Conservation (phyloP, 2,113 vertebrate genomes). For the Actenoides lindsayi region DNA sequence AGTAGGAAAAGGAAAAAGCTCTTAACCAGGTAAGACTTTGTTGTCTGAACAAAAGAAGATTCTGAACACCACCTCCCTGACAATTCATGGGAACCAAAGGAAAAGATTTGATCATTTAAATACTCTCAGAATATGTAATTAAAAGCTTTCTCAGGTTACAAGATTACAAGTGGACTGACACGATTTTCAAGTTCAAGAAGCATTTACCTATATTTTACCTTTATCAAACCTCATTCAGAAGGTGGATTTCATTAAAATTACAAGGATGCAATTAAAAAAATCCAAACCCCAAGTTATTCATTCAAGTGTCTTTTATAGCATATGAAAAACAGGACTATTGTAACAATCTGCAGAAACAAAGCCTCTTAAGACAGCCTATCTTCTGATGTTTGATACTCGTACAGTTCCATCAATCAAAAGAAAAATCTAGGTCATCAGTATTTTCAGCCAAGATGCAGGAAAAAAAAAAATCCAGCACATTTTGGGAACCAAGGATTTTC, state of each 20-base stretch:
- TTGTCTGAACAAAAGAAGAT: neutral
- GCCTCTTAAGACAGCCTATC: slow-evolving; percentile 15
- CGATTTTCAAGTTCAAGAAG: slow-evolving; percentile 39
- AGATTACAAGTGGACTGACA: slow-evolving; percentile 5
- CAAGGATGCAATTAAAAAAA: neutral
- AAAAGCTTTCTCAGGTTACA: slow-evolving; percentile 15
- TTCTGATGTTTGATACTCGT: slow-evolving; percentile 14
- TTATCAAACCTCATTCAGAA: slow-evolving; percentile 26
- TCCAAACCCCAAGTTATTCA: neutral
- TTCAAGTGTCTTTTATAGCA: neutral
- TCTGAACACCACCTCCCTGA: neutral
- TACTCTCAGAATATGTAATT: slow-evolving; percentile 12
- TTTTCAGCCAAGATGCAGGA: slow-evolving; percentile 25
- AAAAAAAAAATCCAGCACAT: neutral
- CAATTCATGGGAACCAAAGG: neutral
- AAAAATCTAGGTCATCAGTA: slow-evolving; percentile 51
- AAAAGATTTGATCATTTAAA: neutral
- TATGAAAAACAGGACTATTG: neutral
- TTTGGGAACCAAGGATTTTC: neutral
- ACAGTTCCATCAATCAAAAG: slow-evolving; percentile 38
- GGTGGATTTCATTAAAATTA: slow-evolving; percentile 10
- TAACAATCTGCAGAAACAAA: slow-evolving; percentile 39
- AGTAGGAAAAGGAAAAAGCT: neutral
- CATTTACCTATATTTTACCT: neutral
- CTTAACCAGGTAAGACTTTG: neutral